Evolutionary conservation across 2,113 vertebrate genomes (phyloP).

Genomic region (Thymallus thymallus): DNA sequence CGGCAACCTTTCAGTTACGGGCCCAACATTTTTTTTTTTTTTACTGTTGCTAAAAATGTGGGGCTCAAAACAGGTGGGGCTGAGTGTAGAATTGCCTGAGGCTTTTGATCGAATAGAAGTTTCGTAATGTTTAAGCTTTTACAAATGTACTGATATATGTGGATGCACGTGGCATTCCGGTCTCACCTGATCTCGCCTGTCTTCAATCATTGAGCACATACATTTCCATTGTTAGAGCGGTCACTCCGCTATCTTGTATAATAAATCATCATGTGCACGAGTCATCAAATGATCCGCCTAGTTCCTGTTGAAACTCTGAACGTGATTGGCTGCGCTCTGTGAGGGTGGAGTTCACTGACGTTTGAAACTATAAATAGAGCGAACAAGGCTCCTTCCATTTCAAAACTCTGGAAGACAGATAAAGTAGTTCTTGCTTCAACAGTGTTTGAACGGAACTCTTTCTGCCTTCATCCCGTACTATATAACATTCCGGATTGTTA

Average conservation of each 20-base stretch:
- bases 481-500: not conserved
- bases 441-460: constrained; percentile 85
- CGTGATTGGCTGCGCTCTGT: constrained; percentile 19
- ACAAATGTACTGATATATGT: not conserved
- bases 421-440: constrained; percentile 78
- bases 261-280: not conserved
- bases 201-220: too few species aligned
- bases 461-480: constrained; percentile 16
- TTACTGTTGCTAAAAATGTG: too few species aligned
- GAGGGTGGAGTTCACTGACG: not conserved
- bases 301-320: not conserved
- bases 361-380: constrained; percentile 38
- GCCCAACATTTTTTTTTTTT: too few species aligned
- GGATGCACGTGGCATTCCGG: too few species aligned
- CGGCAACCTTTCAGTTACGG: too few species aligned
- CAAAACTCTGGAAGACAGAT: not conserved
- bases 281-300: not conserved
- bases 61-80: too few species aligned
- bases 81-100: too few species aligned
- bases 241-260: too few species aligned
- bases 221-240: too few species aligned
- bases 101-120: too few species aligned
- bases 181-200: too few species aligned
- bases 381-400: accelerated
- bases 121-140: not conserved